Evolutionary conservation across 2,113 vertebrate species (phyloP).

Genomic region (Phycodurus eques): DNA sequence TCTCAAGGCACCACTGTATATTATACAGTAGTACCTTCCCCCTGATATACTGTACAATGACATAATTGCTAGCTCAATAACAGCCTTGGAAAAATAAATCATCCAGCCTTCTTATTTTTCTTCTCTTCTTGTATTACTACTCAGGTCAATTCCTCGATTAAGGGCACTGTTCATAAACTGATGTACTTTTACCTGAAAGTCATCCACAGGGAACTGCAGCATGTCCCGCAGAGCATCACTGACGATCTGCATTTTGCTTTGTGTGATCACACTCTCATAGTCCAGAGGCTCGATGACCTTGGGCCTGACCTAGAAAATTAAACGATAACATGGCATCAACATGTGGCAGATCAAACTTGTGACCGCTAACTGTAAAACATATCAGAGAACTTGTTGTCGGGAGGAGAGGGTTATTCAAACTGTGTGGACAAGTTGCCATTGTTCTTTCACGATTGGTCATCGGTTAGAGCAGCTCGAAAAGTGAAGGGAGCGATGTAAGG

Average conservation of each 20-base stretch:
- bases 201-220: constrained; percentile 92
- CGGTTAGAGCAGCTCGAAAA: constrained; percentile 15
- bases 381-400: constrained; percentile 1
- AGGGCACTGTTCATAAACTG: not conserved
- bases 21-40: too few species aligned
- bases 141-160: not conserved
- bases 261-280: constrained; percentile 91
- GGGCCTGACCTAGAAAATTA: constrained; percentile 85
- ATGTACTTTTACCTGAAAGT: constrained; percentile 84
- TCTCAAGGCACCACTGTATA: too few species aligned
- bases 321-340: constrained; percentile 12
- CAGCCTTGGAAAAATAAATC: not conserved
- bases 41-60: too few species aligned
- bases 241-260: constrained; percentile 95
- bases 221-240: constrained; percentile 90
- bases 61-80: too few species aligned
- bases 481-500: constrained; percentile 9
- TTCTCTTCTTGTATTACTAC: not conserved
- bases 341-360: not conserved
- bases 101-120: not conserved
- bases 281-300: constrained; percentile 95
- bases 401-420: constrained; percentile 12
- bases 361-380: not conserved
- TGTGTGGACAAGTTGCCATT: constrained; percentile 46
- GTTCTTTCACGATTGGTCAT: constrained; percentile 28